These are phyloP conservation scores for Cryptotis parvus DNA, from an alignment of 2,113 vertebrate genomes.

Conservation along the genomic window DNA sequence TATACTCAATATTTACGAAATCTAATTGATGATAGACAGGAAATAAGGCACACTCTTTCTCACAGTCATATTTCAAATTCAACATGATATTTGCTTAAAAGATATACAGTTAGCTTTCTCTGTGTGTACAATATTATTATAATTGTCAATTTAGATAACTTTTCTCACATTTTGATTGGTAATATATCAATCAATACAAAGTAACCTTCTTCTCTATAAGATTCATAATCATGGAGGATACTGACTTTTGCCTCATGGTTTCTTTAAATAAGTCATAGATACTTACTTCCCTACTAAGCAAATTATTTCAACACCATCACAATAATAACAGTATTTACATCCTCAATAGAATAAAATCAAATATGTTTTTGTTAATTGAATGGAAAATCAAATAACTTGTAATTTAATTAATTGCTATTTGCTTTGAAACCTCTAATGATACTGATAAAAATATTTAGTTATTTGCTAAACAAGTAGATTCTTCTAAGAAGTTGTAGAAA, in stretches of 20 bases:
- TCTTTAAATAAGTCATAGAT: neutral
- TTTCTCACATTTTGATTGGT: no score
- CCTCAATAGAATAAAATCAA: conserved; percentile 10
- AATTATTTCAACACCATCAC: neutral
- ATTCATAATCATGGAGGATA: no score
- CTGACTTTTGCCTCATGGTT: no score
- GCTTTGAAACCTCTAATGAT: neutral
- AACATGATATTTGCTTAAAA: neutral
- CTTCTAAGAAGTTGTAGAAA: neutral
- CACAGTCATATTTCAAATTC: neutral
- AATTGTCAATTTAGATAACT: neutral
- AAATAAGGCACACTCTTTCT: neutral
- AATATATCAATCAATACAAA: no score
- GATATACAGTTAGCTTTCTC: neutral
- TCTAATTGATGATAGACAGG: neutral
- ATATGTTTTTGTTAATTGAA: neutral
- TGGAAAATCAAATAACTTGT: conserved; percentile 10
- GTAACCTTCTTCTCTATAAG: no score
- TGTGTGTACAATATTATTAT: neutral
- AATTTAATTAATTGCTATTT: neutral
- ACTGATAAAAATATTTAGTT: neutral
- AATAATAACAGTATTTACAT: neutral
- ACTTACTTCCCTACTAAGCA: neutral
- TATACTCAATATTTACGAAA: neutral
- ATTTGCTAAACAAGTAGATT: conserved; percentile 9